Conservation (phyloP, 2,113 vertebrate genomes). For the Mastomys natalensis region DNA sequence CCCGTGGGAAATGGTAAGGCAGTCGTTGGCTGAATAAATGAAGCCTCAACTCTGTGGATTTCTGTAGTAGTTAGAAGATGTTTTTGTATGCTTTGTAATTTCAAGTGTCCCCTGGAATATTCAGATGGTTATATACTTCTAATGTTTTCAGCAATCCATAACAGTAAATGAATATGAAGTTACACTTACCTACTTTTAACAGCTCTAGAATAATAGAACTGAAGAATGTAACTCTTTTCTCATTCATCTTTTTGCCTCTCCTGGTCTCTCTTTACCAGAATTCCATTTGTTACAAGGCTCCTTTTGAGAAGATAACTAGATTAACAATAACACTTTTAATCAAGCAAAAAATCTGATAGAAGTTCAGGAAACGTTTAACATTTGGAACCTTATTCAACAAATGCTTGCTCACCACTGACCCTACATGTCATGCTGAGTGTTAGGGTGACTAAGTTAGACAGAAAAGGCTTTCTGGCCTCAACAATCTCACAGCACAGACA, state of each 20-base stretch:
- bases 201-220: slow-evolving; percentile 40
- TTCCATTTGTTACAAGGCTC: slow-evolving; percentile 21
- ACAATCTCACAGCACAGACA: not conserved
- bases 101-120: too few species aligned
- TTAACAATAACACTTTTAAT: slow-evolving; percentile 50
- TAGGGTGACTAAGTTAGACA: not conserved
- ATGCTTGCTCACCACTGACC: not conserved
- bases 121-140: not conserved
- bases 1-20: not conserved
- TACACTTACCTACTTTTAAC: not conserved
- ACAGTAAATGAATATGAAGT: slow-evolving; percentile 19
- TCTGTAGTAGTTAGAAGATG: slow-evolving; percentile 27
- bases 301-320: slow-evolving; percentile 41
- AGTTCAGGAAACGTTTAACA: slow-evolving; percentile 58
- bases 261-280: slow-evolving; percentile 48
- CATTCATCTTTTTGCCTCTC: slow-evolving; percentile 52
- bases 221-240: slow-evolving; percentile 4
- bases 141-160: not conserved
- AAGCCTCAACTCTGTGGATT: slow-evolving; percentile 50
- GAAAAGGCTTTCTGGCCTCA: slow-evolving; percentile 27
- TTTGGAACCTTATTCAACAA: slow-evolving; percentile 42
- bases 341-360: slow-evolving; percentile 43
- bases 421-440: not conserved
- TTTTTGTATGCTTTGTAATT: slow-evolving; percentile 11
- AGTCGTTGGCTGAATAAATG: slow-evolving; percentile 43